Conservation (phyloP, 2,888 invertebrate species). For the Myopa tessellatipennis region DNA sequence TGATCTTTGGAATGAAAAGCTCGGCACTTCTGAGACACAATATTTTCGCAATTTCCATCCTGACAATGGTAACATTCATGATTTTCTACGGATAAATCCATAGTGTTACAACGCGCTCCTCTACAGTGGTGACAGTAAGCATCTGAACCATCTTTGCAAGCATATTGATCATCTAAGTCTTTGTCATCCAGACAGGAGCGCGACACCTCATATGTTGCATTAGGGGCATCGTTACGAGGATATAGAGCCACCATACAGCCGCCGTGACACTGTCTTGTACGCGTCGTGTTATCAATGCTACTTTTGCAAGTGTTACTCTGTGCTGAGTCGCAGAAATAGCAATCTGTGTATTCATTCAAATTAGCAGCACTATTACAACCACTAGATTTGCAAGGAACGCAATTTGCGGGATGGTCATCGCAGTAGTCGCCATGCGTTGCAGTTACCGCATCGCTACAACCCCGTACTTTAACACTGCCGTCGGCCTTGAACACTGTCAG, state of each 20-base stretch:
- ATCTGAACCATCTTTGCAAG: slow-evolving; percentile 50
- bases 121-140: slow-evolving; percentile 54
- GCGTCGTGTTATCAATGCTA: slow-evolving; percentile 36
- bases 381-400: slow-evolving; percentile 60
- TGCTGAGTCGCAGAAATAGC: slow-evolving; percentile 59
- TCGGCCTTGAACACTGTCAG: slow-evolving; percentile 55
- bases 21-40: slow-evolving; percentile 47
- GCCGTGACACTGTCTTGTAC: slow-evolving; percentile 54
- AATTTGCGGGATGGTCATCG: slow-evolving; percentile 51
- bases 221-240: slow-evolving; percentile 48
- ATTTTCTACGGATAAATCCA: slow-evolving; percentile 39
- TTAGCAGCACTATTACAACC: slow-evolving; percentile 57
- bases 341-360: slow-evolving; percentile 53
- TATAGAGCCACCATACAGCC: slow-evolving; percentile 62
- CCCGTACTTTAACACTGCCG: slow-evolving; percentile 55
- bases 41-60: slow-evolving; percentile 50
- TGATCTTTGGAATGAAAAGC: slow-evolving; percentile 56
- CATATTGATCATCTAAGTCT: slow-evolving; percentile 55
- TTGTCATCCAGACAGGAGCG: slow-evolving; percentile 62
- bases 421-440: slow-evolving; percentile 53
- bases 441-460: slow-evolving; percentile 58
- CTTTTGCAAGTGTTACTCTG: slow-evolving; percentile 48
- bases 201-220: slow-evolving; percentile 54
- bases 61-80: slow-evolving; percentile 57
- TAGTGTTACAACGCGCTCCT: slow-evolving; percentile 54